Evolutionary conservation across 2,797 vertebrate genomes (phyloP).

Genomic region (Rhinatrema bivittatum): DNA sequence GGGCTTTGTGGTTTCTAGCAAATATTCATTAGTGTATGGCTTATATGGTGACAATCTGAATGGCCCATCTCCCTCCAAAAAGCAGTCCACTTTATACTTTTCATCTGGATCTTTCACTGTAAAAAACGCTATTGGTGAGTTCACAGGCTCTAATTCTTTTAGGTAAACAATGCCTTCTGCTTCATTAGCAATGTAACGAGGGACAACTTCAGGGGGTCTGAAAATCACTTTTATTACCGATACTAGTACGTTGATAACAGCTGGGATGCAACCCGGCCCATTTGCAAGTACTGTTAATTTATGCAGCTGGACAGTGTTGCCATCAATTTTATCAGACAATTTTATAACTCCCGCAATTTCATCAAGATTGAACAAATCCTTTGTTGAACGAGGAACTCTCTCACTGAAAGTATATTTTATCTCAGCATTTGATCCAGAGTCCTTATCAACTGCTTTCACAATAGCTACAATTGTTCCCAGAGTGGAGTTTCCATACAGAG

Average conservation of each 20-base stretch:
- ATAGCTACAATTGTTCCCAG: constrained; percentile 68
- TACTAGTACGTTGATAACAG: constrained; percentile 73
- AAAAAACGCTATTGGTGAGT: constrained; percentile 91
- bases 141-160: constrained; percentile 81
- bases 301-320: constrained; percentile 62
- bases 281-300: constrained; percentile 84
- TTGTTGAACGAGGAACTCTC: constrained; percentile 74
- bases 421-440: constrained; percentile 83
- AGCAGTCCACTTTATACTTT: constrained; percentile 74
- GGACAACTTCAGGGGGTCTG: constrained; percentile 76
- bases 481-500: constrained; percentile 80
- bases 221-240: constrained; percentile 73
- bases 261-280: constrained; percentile 89
- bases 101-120: constrained; percentile 79
- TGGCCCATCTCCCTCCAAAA: constrained; percentile 80
- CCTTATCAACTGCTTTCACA: constrained; percentile 78
- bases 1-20: constrained; percentile 82
- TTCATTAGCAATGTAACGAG: constrained; percentile 86
- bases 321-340: constrained; percentile 71
- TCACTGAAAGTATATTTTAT: constrained; percentile 91
- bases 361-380: constrained; percentile 79
- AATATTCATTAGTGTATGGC: constrained; percentile 77
- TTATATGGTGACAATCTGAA: constrained; percentile 83
- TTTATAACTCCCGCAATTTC: constrained; percentile 74
- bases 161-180: constrained; percentile 77